A percentile compares a stretch with the other conserved stretches of the same genome.
Conservation (phyloP, 2,113 vertebrate species). For the Colius striatus region DNA sequence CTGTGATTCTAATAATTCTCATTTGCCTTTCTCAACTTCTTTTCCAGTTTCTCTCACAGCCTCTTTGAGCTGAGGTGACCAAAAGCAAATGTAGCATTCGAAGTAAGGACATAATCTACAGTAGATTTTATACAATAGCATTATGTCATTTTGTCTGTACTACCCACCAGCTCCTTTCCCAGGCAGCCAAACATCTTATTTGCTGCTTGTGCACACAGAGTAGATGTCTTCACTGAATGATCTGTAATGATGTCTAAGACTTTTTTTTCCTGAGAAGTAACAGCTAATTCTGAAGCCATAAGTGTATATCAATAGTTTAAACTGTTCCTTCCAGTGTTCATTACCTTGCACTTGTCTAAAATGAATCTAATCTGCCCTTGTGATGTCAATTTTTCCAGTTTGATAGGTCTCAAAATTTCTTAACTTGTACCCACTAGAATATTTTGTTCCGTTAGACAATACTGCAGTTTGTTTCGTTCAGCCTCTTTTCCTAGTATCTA, state of each 20-base stretch:
- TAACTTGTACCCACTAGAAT: neutral
- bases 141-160: neutral
- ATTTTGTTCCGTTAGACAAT: neutral
- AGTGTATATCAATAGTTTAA: constrained; percentile 5
- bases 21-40: neutral
- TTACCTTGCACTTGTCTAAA: constrained; percentile 30
- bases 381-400: neutral
- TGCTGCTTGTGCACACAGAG: neutral
- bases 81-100: neutral
- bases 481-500: neutral
- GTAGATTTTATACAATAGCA: neutral
- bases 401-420: neutral
- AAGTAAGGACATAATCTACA: neutral
- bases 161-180: neutral
- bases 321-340: constrained; percentile 18
- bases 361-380: constrained; percentile 10
- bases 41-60: neutral
- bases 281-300: constrained; percentile 30
- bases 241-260: constrained; percentile 13
- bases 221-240: constrained; percentile 27
- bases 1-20: neutral
- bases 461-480: neutral
- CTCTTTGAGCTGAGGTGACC: neutral
- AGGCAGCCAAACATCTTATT: neutral
- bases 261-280: constrained; percentile 26